phyloP scores from a whole-genome alignment of 2,113 vertebrate species.

The Galbula dea region DNA sequence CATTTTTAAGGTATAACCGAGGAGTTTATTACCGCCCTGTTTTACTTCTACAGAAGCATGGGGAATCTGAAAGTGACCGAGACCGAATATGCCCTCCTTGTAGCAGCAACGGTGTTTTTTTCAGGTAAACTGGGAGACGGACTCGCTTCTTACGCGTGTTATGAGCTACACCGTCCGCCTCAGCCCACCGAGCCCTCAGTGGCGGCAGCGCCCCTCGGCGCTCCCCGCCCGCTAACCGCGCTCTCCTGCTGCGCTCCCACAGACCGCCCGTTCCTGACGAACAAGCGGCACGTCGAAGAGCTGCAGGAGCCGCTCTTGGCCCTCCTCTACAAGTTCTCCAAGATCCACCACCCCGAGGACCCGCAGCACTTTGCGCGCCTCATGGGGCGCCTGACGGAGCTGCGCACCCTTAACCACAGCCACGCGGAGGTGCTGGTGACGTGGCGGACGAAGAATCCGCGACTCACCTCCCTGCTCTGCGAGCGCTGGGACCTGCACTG shows the following conservation, averaged over 20 bases:
- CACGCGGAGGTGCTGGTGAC: conserved; percentile 81
- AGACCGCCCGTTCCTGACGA: conserved; percentile 84
- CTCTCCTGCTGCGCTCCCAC: not conserved
- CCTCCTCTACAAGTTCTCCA: conserved; percentile 83
- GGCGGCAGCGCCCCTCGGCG: not conserved
- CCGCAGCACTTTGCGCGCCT: conserved; percentile 85
- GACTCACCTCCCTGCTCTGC: conserved; percentile 52
- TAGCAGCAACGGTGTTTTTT: conserved; percentile 87
- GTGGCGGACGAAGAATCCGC: conserved; percentile 57
- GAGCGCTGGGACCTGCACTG: conserved; percentile 71
- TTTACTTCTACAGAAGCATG: conserved; percentile 94
- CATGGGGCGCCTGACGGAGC: conserved; percentile 85
- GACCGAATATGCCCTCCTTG: conserved; percentile 88
- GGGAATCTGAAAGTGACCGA: conserved; percentile 82
- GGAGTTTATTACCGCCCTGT: conserved; percentile 83
- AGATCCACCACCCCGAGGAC: conserved; percentile 75
- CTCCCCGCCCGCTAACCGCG: not conserved
- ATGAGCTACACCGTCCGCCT: too few species aligned
- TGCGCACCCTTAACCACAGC: conserved; percentile 86
- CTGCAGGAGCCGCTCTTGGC: conserved; percentile 88
- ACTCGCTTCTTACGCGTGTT: fast-evolving
- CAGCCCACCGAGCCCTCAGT: not conserved
- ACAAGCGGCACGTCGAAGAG: conserved; percentile 83
- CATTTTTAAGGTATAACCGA: conserved; percentile 77
- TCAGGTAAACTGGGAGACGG: conserved; percentile 77